Base-by-base conservation (phyloP, 1,140 invertebrate genomes). In the Panagrolaimus sp. region DNA sequence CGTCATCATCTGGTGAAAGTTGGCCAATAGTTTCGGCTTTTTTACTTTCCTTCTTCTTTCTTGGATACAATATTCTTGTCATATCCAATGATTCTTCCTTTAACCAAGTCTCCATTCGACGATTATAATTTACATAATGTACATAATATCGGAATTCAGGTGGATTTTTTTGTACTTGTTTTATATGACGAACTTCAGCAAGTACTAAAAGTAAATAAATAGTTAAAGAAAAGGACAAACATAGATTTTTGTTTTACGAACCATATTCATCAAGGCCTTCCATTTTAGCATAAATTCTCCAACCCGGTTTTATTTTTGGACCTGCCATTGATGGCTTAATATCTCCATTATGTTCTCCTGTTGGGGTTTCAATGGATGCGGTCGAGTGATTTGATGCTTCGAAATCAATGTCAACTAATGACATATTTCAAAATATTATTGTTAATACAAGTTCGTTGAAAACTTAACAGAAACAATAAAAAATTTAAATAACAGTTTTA, bases 101-200 rank as follows among this genome's bases (percentile, higher is more conserved):
- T 43, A 79, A 69, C 75, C 75, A 77, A 28, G 77, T 77, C 32
- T 77, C 75, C 28, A 77, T 55, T 14, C 75, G 68, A 0, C 75
- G 77, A 43, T 77, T 77, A 55, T 77, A 77, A 45, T 76, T 77
- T 24, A 77, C 43, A 44, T 79, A 77, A 38, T 77, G 75, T 3
- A 77, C 76, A 45, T 77, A 77, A 55, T 79, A 77, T 32, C 32
- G 12, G 44, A 67, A 0, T 24, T 43, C 6, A 74, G 69, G 14
- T 73, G 63, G 12, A 43, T 47, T 15, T 10, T 14, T 10, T 48
- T 48, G 17, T 43, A 69, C 9, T 45, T 52, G 26, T 65, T 76
- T 10, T 68, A 70, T 9, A 79, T 66, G 21, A 12, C 28, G 15
- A 77, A 62, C 43, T 38, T 77, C 75, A n/a, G 75, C 75, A 17